Evolutionary conservation across 2,888 invertebrate species (phyloP), one percentile per base, ranked within the genome.

Genomic region (Chrysolina oricalcia): DNA sequence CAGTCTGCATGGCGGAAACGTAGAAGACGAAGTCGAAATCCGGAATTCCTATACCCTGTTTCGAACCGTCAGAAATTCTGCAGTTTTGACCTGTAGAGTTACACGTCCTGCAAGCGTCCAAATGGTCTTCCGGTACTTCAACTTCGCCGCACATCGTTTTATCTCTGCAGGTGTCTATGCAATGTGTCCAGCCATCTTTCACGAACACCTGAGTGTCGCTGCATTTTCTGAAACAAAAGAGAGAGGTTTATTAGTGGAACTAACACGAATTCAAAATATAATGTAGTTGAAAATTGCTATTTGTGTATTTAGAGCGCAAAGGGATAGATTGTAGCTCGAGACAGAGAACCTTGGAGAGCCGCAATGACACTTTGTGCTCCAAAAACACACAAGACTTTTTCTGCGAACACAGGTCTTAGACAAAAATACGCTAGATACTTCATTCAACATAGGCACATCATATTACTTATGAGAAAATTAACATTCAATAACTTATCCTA

Each of bases 71-170:
- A 62, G 93, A 90, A 5, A 90, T 90, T 11, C 93, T 90, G 86
- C 97, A 97, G 85, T 94, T 92, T 86, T 95, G 95, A 0, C 97
- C 97, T 0, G 95, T 94, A n/a, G 93, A 93, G 87, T 97, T 95
- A 88, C 97, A 96, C 0, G 94, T 94, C 81, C 96, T 93, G 86
- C 98, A 98, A 0, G 94, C 98, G 88, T 98, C 97, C 59, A 99
- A 91, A 90, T 99, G 99, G 65, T 95, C 93, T 77, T 95, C 94
- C 0, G 99, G 99, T 6, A 99, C 98, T 81, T 91, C 91, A 2
- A 98, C 97, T 88, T 99, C 99, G 0, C 99, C 99, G 88, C 99
- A 99, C 92, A 96, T 95, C 0, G 99, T 99, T 75, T 92, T 92
- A 1, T 91, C 89, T 83, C 94, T 95, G 88, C 97, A 97, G 0